These are phyloP conservation scores for Istiophorus platypterus DNA, from an alignment of 2,113 vertebrate species.

Conservation along the genomic window DNA sequence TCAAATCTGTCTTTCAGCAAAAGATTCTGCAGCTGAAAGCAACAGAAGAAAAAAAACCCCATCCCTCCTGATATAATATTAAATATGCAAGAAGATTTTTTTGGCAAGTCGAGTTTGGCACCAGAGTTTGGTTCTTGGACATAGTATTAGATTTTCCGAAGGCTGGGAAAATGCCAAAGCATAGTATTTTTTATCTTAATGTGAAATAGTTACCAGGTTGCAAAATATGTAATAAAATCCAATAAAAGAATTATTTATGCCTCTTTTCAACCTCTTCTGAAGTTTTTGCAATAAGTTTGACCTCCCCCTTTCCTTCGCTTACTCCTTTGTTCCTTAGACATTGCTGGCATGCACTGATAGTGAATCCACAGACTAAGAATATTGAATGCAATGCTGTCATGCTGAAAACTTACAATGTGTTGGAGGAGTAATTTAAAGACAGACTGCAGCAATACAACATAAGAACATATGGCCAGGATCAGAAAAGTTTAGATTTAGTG, in stretches of 20 bases:
- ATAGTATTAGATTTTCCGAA: slow-evolving; percentile 17
- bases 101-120: slow-evolving; percentile 35
- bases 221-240: slow-evolving; percentile 5
- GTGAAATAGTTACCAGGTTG: background rate
- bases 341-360: background rate
- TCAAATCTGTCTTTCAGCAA: background rate
- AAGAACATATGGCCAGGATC: background rate
- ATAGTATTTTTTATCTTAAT: slow-evolving; percentile 12
- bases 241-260: background rate
- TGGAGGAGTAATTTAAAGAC: slow-evolving; percentile 4
- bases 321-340: slow-evolving; percentile 21
- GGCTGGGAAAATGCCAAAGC: background rate
- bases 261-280: background rate
- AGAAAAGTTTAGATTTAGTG: background rate
- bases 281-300: slow-evolving; percentile 6
- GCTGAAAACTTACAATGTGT: background rate
- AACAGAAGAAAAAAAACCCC: background rate
- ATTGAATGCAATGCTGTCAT: background rate
- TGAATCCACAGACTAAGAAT: background rate
- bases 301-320: background rate
- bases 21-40: slow-evolving; percentile 6
- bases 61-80: background rate
- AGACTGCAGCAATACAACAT: background rate
- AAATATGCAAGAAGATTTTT: background rate
- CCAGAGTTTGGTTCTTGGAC: slow-evolving; percentile 3